phyloP scores from a whole-genome alignment of 2,113 vertebrate genomes.

The Felis catus region DNA sequence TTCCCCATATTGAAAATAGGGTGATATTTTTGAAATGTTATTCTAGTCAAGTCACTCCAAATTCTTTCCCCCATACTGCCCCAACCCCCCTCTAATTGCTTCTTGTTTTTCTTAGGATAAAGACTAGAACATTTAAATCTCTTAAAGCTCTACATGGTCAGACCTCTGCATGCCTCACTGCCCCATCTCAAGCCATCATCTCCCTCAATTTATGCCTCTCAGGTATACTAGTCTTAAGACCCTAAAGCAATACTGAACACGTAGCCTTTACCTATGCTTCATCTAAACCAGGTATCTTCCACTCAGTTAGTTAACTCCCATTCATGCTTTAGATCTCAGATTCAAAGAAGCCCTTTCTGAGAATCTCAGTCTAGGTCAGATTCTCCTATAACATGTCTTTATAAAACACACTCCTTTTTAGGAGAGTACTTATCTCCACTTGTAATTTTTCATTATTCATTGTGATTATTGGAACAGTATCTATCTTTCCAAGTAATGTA shows the following conservation, averaged over 20 bases:
- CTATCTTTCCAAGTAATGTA: not conserved
- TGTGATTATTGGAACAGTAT: not conserved
- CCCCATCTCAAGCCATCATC: not conserved
- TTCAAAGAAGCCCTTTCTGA: not conserved
- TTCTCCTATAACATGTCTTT: not conserved
- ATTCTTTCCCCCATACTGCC: accelerated
- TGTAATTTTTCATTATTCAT: not conserved
- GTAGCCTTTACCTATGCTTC: not conserved
- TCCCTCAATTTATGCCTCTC: not conserved
- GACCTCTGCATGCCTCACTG: not conserved
- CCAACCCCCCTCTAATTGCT: not conserved
- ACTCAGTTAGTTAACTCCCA: not conserved
- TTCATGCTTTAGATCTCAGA: not conserved
- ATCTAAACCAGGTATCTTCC: not conserved
- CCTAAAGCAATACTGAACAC: not conserved
- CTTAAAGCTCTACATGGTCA: not conserved
- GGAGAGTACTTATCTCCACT: not conserved
- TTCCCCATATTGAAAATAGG: not conserved
- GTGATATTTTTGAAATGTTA: not conserved
- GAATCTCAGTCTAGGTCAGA: not conserved
- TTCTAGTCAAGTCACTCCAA: not conserved
- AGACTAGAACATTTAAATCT: not conserved
- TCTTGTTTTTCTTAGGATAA: not conserved
- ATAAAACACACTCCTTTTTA: not conserved
- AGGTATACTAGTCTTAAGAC: not conserved